These are phyloP conservation scores for Galleria mellonella DNA, from an alignment of 1,140 invertebrate genomes.

Conservation along the genomic window DNA sequence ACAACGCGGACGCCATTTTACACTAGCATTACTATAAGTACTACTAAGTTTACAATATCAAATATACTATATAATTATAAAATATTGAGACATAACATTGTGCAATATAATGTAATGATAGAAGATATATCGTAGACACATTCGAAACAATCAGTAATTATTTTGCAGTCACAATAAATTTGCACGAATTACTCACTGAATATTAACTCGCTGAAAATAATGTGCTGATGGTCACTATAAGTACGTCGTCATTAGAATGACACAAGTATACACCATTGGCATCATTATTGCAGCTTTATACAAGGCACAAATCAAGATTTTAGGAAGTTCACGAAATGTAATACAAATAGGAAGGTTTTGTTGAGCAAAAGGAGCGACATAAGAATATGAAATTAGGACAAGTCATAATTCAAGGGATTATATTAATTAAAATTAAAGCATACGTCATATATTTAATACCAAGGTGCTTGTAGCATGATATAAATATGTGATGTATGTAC, in stretches of 20 bases:
- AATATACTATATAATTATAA: slow-evolving; percentile 54
- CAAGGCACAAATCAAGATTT: slow-evolving; percentile 65
- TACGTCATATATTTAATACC: no score
- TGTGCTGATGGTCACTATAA: slow-evolving; percentile 8
- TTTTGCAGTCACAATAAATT: slow-evolving; percentile 59
- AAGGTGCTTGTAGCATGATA: no score
- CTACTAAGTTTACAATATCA: slow-evolving; percentile 34
- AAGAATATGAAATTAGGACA: no score
- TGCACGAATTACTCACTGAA: slow-evolving; percentile 54
- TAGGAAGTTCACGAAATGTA: slow-evolving; percentile 1
- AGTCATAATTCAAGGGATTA: no score
- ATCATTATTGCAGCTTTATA: slow-evolving; percentile 34
- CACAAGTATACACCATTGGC: slow-evolving; percentile 9
- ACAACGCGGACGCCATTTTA: not conserved
- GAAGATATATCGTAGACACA: slow-evolving; percentile 29
- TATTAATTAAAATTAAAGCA: no score
- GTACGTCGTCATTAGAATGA: slow-evolving; percentile 11
- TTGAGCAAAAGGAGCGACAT: slow-evolving; percentile 6
- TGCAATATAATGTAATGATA: slow-evolving; percentile 62
- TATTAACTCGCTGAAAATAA: slow-evolving; percentile 20
- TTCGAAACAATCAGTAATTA: slow-evolving; percentile 58
- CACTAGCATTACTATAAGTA: slow-evolving; percentile 13
- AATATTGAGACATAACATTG: slow-evolving; percentile 71
- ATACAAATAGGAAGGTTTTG: slow-evolving; percentile 2
- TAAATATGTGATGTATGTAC: no score